Base-by-base conservation (phyloP, 2,888 invertebrate genomes). In the Agrochola litura region DNA sequence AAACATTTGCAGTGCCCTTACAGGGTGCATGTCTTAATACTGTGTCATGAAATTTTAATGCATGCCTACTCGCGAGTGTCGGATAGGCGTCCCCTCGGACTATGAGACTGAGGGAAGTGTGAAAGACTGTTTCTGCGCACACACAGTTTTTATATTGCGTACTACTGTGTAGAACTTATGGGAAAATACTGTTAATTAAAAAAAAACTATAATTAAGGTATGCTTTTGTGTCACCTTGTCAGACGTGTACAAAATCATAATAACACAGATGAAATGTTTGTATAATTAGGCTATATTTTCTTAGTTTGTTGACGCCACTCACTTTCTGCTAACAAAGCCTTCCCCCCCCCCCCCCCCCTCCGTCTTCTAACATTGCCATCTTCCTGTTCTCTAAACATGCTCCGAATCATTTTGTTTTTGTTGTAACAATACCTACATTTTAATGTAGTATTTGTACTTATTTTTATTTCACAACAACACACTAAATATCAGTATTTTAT, bases 401-500 rank as follows among this genome's bases (percentile, higher is more conserved):
- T 41, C 2, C 43, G n/a, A 6, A 58, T 37, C 0, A 16, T 54
- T 67, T 30, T 41, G 16, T 61, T 65, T 49, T 54, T 46, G 14
- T 46, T 54, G 19, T 43, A 52, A 49, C 41, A 49, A 37, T 49
- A 19, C 2, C 9, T 14, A 49, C n/a, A 19, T 65, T 16, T 56
- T 16, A 16, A 37, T 52, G n/a, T 46, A 81, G 1, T 73, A 67
- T 76, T 60, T 77, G 19, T 46, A 16, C 14, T 30, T 41, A 52
- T 78, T 61, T 61, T 61, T 83, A 70, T 81, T 78, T 78, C 84
- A 83, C 84, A 78, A 83, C 84, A 83, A 83, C 80, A 63, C 65
- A 64, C 76, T 49, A 16, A 60, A 54, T 77, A 43, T 25, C 8
- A 6, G 30, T 46, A n/a, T 22, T 19, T 9, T 49, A 66, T 22